phyloP scores from a whole-genome alignment of 2,113 vertebrate genomes.

The Carassius auratus region DNA sequence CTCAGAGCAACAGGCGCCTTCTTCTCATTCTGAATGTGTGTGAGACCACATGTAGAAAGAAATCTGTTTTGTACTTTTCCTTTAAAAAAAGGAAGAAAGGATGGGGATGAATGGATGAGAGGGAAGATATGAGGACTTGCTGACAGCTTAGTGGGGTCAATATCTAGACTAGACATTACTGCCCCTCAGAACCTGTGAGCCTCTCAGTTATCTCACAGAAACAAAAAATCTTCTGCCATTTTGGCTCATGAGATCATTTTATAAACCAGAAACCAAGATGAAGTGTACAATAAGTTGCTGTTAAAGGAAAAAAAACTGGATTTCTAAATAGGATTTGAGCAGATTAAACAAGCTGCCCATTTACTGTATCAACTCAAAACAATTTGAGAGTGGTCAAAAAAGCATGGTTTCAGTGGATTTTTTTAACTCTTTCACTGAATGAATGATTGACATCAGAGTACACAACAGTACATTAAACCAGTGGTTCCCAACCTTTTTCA shows the following conservation, averaged over 20 bases:
- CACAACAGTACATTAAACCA: background rate
- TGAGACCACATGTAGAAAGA: slow-evolving; percentile 19
- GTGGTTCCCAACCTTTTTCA: too few species aligned
- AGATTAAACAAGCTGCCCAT: background rate
- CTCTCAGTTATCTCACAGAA: slow-evolving; percentile 1
- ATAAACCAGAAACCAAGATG: slow-evolving; percentile 4
- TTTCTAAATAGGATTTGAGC: background rate
- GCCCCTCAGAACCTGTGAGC: slow-evolving; percentile 1
- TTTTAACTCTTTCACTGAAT: background rate
- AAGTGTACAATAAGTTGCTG: background rate
- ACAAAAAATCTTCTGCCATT: background rate
- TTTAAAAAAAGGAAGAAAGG: background rate
- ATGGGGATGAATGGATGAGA: slow-evolving; percentile 29
- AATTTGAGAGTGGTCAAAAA: too few species aligned
- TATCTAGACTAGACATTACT: slow-evolving; percentile 44
- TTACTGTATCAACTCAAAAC: background rate
- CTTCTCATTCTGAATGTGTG: slow-evolving; percentile 2
- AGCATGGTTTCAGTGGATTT: too few species aligned
- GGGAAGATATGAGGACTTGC: slow-evolving; percentile 58
- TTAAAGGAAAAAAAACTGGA: background rate
- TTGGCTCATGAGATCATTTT: slow-evolving; percentile 12
- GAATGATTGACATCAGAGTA: background rate
- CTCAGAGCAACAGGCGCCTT: background rate
- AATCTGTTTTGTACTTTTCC: slow-evolving; percentile 19
- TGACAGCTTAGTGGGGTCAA: slow-evolving; percentile 60